These are phyloP conservation scores for Marmota monax DNA, from an alignment of 2,113 vertebrate genomes.

Conservation along the genomic window DNA sequence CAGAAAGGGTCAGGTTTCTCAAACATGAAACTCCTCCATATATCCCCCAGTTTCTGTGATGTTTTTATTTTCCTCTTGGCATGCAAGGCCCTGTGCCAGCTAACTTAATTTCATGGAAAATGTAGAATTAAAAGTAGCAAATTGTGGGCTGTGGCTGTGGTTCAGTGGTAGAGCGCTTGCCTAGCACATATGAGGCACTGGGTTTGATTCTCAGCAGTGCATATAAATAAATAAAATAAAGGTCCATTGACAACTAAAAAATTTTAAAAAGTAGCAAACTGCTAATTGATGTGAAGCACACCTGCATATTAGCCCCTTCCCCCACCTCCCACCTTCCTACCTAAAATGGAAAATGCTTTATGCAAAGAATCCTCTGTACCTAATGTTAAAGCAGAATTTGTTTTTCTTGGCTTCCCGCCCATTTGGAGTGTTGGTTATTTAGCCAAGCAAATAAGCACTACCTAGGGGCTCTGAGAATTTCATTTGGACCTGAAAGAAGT, in stretches of 20 bases:
- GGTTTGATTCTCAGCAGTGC: too few species aligned
- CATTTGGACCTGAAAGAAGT: background rate
- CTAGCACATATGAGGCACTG: too few species aligned
- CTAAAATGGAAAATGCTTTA: conserved; percentile 20
- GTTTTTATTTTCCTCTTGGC: background rate
- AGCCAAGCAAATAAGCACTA: background rate
- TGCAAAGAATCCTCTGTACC: background rate
- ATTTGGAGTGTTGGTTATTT: background rate
- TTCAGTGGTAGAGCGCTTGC: too few species aligned
- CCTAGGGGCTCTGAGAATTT: background rate
- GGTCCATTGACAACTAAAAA: too few species aligned
- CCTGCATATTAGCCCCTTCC: background rate
- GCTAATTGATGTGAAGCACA: background rate
- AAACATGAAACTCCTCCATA: background rate
- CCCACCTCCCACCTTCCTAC: conserved; percentile 16
- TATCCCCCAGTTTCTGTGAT: background rate
- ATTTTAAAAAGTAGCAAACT: background rate
- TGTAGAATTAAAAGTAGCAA: background rate
- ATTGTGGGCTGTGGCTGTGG: background rate
- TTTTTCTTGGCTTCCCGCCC: conserved; percentile 53
- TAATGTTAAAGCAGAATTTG: conserved; percentile 33
- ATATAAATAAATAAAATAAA: too few species aligned
- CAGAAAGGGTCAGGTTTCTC: background rate
- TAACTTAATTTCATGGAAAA: background rate
- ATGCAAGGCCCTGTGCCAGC: background rate